These are phyloP conservation scores for Mactra quadrangularis DNA, from an alignment of 1,140 invertebrate genomes.

Conservation along the genomic window DNA sequence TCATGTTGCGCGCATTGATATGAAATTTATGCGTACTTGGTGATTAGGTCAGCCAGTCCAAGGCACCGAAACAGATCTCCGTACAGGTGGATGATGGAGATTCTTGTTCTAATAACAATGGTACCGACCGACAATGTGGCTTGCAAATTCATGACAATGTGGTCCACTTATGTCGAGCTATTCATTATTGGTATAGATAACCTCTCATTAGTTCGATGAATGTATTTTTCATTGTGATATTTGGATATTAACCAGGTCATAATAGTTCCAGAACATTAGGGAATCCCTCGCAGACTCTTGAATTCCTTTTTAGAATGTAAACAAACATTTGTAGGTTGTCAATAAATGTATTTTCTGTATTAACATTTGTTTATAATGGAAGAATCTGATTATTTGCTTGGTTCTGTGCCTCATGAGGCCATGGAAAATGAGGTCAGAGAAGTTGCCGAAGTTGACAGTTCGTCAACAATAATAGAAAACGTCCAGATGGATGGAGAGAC, in stretches of 20 bases:
- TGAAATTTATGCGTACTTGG: conserved; percentile 34
- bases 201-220: background rate
- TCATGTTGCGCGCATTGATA: conserved; percentile 29
- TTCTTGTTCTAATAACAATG: conserved; percentile 10
- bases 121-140: background rate
- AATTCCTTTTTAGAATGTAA: conserved; percentile 29
- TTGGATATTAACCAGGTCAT: conserved; percentile 50
- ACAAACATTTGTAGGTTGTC: conserved; percentile 22
- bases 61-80: conserved; percentile 41
- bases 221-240: conserved; percentile 12
- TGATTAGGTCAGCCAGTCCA: conserved; percentile 52
- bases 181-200: conserved; percentile 11
- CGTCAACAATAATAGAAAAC: conserved; percentile 57
- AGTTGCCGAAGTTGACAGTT: conserved; percentile 54
- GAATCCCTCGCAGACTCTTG: conserved; percentile 46
- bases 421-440: conserved; percentile 37
- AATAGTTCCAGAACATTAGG: conserved; percentile 52
- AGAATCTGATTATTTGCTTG: background rate
- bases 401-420: background rate
- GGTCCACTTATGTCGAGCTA: background rate
- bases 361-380: background rate
- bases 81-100: conserved; percentile 57
- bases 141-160: background rate
- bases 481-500: conserved; percentile 36
- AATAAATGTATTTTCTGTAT: background rate